A percentile compares a stretch with the other conserved stretches of the same genome.
Evolutionary conservation across 2,797 vertebrate species (phyloP).

Genomic region (Tapera naevia): DNA sequence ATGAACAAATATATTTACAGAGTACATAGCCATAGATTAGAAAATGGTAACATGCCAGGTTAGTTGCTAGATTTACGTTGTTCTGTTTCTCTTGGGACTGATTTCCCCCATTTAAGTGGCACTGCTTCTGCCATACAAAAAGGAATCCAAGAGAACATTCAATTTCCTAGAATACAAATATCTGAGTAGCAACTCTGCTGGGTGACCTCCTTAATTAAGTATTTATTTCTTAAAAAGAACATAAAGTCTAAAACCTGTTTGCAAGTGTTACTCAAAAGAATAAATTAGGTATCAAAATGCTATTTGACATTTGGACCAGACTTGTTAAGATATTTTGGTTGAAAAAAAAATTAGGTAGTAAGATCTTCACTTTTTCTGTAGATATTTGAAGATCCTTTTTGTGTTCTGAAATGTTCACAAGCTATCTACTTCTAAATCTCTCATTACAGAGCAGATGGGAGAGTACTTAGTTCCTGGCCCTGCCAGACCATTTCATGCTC

Average conservation of each 20-base stretch:
- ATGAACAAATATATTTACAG: background rate
- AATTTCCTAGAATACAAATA: background rate
- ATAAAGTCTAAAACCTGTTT: background rate
- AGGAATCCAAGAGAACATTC: background rate
- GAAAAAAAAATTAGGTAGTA: background rate
- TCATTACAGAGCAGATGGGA: background rate
- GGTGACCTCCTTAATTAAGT: background rate
- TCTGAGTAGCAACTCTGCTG: background rate
- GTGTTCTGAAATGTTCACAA: background rate
- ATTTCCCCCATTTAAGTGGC: background rate
- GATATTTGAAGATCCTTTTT: background rate
- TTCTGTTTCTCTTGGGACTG: background rate
- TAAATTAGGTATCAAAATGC: background rate
- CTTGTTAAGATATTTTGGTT: background rate
- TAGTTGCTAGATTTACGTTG: background rate
- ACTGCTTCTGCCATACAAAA: background rate
- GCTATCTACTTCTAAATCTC: background rate
- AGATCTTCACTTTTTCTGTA: background rate
- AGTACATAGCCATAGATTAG: fast-evolving
- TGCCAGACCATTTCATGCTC: background rate
- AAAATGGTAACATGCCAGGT: background rate
- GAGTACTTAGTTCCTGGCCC: background rate
- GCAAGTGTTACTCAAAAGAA: background rate
- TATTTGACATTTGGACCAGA: background rate
- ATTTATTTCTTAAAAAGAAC: background rate